These are phyloP conservation scores for Hipparchia sbordonii DNA, from an alignment of 2,888 invertebrate species.

Conservation along the genomic window DNA sequence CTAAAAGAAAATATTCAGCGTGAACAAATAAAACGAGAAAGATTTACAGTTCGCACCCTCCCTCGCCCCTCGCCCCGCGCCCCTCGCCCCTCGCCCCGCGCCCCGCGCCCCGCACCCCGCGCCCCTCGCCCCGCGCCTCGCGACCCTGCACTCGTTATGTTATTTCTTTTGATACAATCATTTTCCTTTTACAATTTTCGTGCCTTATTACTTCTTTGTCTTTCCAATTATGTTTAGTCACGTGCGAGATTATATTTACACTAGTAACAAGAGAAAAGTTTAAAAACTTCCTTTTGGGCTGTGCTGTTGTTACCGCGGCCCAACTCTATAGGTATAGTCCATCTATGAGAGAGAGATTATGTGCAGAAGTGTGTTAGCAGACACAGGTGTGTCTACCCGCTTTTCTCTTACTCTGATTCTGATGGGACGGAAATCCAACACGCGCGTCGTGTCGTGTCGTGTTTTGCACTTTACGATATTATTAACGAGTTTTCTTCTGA, in stretches of 20 bases:
- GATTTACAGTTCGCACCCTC: slow-evolving; percentile 6
- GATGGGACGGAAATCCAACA: no score
- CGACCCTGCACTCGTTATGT: slow-evolving; percentile 6
- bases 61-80: no score
- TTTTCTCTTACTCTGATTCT: no score
- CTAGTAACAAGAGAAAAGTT: not conserved
- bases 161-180: slow-evolving; percentile 17
- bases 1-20: slow-evolving; percentile 14
- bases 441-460: no score
- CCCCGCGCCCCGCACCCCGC: not conserved
- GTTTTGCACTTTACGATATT: no score
- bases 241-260: slow-evolving; percentile 1
- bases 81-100: not conserved
- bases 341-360: no score
- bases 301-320: no score
- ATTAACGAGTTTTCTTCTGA: no score
- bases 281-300: no score
- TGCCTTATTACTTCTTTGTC: slow-evolving; percentile 12
- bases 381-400: no score
- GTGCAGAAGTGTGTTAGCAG: no score
- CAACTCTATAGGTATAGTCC: no score
- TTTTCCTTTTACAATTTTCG: slow-evolving; percentile 17
- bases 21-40: slow-evolving; percentile 8
- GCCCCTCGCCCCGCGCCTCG: not conserved
- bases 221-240: slow-evolving; percentile 11